phyloP scores from a whole-genome alignment of 2,888 invertebrate species.

The Zonitis immaculata region DNA sequence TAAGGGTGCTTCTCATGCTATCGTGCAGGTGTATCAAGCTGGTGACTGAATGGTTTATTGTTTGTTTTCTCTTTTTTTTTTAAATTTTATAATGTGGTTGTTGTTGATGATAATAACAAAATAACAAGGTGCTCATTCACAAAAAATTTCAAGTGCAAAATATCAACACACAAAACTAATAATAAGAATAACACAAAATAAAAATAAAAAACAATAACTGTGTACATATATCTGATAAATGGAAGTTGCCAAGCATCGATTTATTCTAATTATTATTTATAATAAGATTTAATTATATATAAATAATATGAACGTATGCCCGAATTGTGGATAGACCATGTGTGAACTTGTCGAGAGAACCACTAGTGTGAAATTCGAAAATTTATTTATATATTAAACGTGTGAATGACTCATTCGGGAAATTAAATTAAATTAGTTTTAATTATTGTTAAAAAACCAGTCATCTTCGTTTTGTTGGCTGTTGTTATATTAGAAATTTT shows the following conservation, averaged over 20 bases:
- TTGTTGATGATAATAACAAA: too few species aligned
- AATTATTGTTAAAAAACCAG: constrained; percentile 8
- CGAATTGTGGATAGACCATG: neutral
- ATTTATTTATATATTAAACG: neutral
- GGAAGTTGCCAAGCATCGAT: constrained; percentile 10
- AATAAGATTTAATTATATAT: neutral
- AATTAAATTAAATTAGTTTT: constrained; percentile 12
- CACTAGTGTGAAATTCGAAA: neutral
- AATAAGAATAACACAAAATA: neutral
- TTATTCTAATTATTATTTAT: neutral
- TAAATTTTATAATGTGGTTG: too few species aligned
- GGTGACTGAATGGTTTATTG: neutral
- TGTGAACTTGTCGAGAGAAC: neutral
- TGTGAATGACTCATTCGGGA: constrained; percentile 13
- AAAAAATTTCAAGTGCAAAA: neutral
- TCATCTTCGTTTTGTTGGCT: neutral
- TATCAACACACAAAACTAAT: neutral
- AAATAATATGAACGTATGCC: neutral
- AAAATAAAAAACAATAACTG: too few species aligned
- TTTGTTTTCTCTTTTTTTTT: too few species aligned
- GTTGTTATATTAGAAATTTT: constrained; percentile 5
- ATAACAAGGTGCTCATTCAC: constrained; percentile 3
- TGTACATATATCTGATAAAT: constrained; percentile 2
- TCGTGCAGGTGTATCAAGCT: constrained; percentile 13
- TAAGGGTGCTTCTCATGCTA: constrained; percentile 17